A percentile compares a stretch with the other conserved stretches of the same genome.
These are phyloP conservation scores for Dendroctonus valens DNA, from an alignment of 1,140 invertebrate genomes.

Conservation along the genomic window DNA sequence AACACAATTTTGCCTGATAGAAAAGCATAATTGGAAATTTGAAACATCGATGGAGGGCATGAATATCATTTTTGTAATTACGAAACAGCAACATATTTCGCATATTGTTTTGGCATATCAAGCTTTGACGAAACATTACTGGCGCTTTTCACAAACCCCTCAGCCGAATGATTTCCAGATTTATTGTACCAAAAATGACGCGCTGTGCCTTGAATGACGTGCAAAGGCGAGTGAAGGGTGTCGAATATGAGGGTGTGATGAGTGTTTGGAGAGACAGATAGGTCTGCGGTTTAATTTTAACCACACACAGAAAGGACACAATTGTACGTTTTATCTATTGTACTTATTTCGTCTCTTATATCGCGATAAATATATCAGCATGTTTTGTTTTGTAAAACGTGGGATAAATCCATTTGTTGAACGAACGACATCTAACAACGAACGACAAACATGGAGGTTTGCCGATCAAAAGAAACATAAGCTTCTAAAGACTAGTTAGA, in stretches of 20 bases:
- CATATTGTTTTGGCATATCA: slow-evolving; percentile 26
- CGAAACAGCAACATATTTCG: slow-evolving; percentile 20
- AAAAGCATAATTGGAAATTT: not conserved
- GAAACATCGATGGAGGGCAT: not conserved
- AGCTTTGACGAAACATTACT: slow-evolving; percentile 24
- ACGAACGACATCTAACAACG: not conserved
- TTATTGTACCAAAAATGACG: slow-evolving; percentile 38
- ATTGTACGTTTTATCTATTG: slow-evolving; percentile 27
- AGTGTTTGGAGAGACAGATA: slow-evolving; percentile 32
- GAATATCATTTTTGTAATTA: slow-evolving; percentile 17
- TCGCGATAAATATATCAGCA: not conserved
- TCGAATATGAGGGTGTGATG: slow-evolving; percentile 32
- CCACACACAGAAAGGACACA: slow-evolving; percentile 25
- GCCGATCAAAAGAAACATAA: no score
- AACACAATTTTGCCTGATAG: no score
- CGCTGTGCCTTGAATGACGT: slow-evolving; percentile 33
- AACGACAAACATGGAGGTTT: no score
- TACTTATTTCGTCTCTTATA: slow-evolving; percentile 4
- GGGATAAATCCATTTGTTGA: not conserved
- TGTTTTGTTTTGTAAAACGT: slow-evolving; percentile 2
- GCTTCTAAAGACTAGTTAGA: no score
- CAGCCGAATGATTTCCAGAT: slow-evolving; percentile 33
- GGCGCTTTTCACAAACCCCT: slow-evolving; percentile 34
- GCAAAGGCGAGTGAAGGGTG: slow-evolving; percentile 33
- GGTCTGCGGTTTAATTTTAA: slow-evolving; percentile 32